Evolutionary conservation across 2,888 invertebrate species (phyloP).

Genomic region (Stenurella melanura): DNA sequence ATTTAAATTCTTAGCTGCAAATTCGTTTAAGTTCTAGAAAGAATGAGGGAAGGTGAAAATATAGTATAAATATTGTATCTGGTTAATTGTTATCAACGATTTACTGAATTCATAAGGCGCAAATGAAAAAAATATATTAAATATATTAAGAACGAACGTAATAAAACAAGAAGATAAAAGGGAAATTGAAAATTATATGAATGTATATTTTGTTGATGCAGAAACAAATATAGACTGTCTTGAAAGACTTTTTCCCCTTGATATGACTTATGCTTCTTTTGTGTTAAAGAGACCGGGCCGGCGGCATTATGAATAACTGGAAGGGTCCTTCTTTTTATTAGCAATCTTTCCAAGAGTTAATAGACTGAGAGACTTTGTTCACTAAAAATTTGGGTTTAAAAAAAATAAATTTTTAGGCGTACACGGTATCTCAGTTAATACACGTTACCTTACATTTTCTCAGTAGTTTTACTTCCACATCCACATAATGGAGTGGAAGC

Average conservation of each 20-base stretch:
- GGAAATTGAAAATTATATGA: background rate
- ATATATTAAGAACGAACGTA: background rate
- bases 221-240: background rate
- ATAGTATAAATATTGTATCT: no score
- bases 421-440: no score
- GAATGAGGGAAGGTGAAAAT: no score
- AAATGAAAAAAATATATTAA: background rate
- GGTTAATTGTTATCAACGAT: no score
- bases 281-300: background rate
- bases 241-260: background rate
- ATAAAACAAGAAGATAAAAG: background rate
- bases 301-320: background rate
- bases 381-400: background rate
- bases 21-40: no score
- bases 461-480: no score
- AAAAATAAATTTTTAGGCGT: no score
- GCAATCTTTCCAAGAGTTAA: background rate
- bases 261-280: no score
- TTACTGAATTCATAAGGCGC: no score
- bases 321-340: background rate
- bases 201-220: background rate
- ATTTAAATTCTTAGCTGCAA: no score
- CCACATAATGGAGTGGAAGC: no score
- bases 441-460: no score
- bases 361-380: background rate